These are phyloP conservation scores for Dipodomys stephensi DNA, from an alignment of 2,113 vertebrate genomes.

Conservation along the genomic window DNA sequence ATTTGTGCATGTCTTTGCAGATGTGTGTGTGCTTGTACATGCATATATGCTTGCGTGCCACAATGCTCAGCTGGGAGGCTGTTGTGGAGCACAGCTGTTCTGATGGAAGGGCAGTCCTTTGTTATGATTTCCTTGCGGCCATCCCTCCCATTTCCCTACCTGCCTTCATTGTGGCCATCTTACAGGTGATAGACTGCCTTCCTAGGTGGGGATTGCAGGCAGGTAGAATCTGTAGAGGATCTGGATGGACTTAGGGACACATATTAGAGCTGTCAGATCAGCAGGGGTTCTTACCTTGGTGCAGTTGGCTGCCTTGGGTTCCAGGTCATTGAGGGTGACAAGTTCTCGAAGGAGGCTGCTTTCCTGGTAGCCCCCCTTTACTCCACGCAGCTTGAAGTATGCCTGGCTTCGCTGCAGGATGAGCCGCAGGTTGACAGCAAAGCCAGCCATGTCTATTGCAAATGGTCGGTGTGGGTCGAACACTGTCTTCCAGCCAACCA, in stretches of 20 bases:
- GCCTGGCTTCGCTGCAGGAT: slow-evolving; percentile 97
- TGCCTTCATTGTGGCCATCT: fast-evolving
- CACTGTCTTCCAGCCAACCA: slow-evolving; percentile 98
- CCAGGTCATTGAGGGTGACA: slow-evolving; percentile 96
- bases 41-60: neutral
- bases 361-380: slow-evolving; percentile 99
- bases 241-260: neutral
- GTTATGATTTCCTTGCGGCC: neutral
- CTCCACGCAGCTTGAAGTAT: slow-evolving; percentile 98
- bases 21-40: neutral
- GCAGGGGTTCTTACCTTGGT: slow-evolving; percentile 92
- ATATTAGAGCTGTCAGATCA: fast-evolving
- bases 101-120: neutral
- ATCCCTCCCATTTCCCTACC: neutral
- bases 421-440: slow-evolving; percentile 96
- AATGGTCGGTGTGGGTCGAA: slow-evolving; percentile 98
- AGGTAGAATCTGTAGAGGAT: neutral
- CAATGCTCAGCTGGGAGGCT: no score
- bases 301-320: slow-evolving; percentile 99
- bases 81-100: neutral
- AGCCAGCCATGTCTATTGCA: slow-evolving; percentile 99
- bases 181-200: neutral
- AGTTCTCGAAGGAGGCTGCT: slow-evolving; percentile 98
- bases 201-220: neutral
- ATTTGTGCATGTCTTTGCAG: neutral